Evolutionary conservation across 2,888 invertebrate species (phyloP), one percentile per base, ranked within the genome.

Genomic region (Danaus chrysippus): DNA sequence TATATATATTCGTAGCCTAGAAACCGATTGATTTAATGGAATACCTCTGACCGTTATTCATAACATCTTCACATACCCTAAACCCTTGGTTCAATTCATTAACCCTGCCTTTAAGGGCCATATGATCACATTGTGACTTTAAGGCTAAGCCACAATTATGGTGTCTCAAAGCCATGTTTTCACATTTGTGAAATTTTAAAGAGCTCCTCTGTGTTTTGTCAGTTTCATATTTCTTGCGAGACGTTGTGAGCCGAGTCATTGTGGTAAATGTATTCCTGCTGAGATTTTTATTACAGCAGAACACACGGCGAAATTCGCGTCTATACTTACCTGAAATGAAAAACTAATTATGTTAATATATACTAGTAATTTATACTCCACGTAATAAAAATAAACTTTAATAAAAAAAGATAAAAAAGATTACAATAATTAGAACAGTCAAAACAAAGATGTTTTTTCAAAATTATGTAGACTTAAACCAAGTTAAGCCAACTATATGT

Each of bases 251-350:
- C 0, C 84, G 75, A 0, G 83, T 82, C n/a, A 86, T 61, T 0
- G 84, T 84, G 0, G 82, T 80, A 19, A 81, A 78, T 58, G 78
- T 79, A 2, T 85, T 84, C 1, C 71, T 73, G 0, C 70, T 67
- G 0, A 76, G 64, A 0, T 65, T 69, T 0, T 72, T 59, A 0
- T 78, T 68, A 59, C 87, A 87, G 70, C 85, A 85, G 78, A 92
- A 91, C 0, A 94, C 93, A 17, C 93, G 92, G 11, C 92, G 92
- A 74, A 95, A 95, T 75, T 94, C 94, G 15, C 93, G 92, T 1
- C 94, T 93, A 76, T 94, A 95, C 87, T 94, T 94, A 57, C 93
- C 95, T 95, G 92, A 6, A 87, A 89, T 46, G 15, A 2, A 54
- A 70, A 71, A 61, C 23, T 34, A 34, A 34, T 3, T 34, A 34